Evolutionary conservation across 2,113 vertebrate genomes (phyloP), one percentile per base, ranked within the genome.

Genomic region (Psilopsiagon aurifrons): DNA sequence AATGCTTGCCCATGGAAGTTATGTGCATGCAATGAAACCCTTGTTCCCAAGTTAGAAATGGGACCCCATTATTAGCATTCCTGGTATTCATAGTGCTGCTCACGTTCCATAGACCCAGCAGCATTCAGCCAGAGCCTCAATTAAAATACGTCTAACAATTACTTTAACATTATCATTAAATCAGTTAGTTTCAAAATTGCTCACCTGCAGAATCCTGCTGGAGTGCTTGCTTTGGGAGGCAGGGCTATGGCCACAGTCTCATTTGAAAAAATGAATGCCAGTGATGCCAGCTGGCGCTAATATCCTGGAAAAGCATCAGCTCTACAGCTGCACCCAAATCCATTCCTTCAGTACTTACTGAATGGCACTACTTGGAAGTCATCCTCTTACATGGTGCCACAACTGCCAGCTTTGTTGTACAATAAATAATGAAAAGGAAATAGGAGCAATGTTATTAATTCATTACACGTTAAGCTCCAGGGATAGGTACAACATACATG

Each of bases 11-110:
- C 9, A 0, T 95, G 77, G 83, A 95, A 97, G 96, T 94, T 95
- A 97, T 97, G 92, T 27, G 71, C 90, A 88, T 11, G 85, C 95
- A 94, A 85, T 44, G 75, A 97, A 97, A 91, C 91, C 60, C 92
- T 91, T 83, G 91, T 95, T 95, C 86, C 95, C 89, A 82, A 93
- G 64, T 95, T 97, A 94, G 94, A 97, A 95, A 89, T 93, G 94
- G 86, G 82, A 96, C 51, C 66, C 92, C 97, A 93, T 95, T 96
- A 92, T 95, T 94, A 92, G 59, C 94, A 94, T 96, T 96, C 95
- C 97, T 95, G 90, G 63, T 90, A 95, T 96, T 97, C 95, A 96
- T 95, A 95, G 88, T 66, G 6, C 86, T 59, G 80, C 89, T 93
- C 44, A 54, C 68, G 27, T 96, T 96, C 92, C 95, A 86, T 57